phyloP scores from a whole-genome alignment of 2,113 vertebrate species.

The Alexandromys fortis region DNA sequence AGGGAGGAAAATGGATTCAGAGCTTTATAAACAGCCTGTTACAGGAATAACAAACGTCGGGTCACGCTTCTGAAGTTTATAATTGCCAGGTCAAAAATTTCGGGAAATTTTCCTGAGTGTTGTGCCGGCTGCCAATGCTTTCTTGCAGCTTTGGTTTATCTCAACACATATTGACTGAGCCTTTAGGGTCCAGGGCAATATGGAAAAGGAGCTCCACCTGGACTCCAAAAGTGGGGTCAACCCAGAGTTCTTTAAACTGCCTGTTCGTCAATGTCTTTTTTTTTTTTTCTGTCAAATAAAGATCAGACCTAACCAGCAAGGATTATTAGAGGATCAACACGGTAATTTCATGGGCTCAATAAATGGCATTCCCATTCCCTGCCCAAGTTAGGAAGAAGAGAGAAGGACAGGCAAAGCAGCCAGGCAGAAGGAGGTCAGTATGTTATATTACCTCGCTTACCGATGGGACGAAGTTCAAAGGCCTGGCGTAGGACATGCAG shows the following conservation, averaged over 20 bases:
- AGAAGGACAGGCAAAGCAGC: not conserved
- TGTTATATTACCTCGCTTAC: not conserved
- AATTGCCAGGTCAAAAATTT: slow-evolving; percentile 27
- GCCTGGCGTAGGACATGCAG: not conserved
- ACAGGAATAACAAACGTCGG: slow-evolving; percentile 8
- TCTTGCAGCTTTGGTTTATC: not conserved
- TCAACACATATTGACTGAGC: not conserved
- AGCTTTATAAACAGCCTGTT: slow-evolving; percentile 19
- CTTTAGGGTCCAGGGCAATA: not conserved
- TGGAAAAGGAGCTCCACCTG: not conserved
- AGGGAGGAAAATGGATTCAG: not conserved
- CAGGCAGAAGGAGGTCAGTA: not conserved
- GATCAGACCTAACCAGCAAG: not conserved
- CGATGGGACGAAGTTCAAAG: not conserved
- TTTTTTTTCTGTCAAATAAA: slow-evolving; percentile 30
- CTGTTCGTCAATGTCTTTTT: slow-evolving; percentile 5
- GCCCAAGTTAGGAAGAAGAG: slow-evolving; percentile 30
- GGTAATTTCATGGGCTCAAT: not conserved
- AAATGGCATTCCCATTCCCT: not conserved
- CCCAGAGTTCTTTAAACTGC: not conserved
- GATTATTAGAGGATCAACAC: not conserved
- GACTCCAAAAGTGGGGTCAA: not conserved
- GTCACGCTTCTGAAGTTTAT: slow-evolving; percentile 5
- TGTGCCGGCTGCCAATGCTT: not conserved
- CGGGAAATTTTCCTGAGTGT: not conserved